Conservation (phyloP, 2,113 vertebrate species). For the Leptosomus discolor region DNA sequence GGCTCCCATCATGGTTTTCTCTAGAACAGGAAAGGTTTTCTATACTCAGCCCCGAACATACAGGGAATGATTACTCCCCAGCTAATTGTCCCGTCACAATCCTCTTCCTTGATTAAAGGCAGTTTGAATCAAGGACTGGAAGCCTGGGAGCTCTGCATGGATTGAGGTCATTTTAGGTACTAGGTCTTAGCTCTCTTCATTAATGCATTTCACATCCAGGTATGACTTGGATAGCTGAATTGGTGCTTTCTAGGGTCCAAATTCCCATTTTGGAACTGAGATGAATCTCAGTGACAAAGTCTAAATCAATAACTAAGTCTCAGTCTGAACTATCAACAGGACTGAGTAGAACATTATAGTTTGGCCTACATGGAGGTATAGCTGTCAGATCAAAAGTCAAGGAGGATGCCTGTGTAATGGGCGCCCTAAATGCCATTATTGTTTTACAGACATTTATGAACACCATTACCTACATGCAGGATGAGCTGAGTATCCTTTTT, state of each 20-base stretch:
- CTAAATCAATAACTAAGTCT: neutral
- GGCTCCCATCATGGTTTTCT: neutral
- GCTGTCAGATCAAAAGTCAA: neutral
- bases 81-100: neutral
- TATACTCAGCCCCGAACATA: neutral
- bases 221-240: neutral
- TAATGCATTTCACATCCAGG: neutral
- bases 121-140: neutral
- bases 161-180: neutral
- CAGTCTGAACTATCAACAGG: neutral
- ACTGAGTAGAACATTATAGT: neutral
- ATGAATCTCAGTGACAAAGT: neutral
- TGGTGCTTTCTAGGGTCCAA: neutral
- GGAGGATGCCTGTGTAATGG: neutral
- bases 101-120: neutral
- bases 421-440: neutral
- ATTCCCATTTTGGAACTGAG: neutral
- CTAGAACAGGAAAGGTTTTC: neutral
- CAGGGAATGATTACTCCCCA: neutral
- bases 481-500: neutral
- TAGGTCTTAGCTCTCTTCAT: neutral
- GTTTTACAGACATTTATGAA: neutral
- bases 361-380: neutral
- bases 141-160: rapidly evolving
- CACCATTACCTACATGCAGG: neutral